phyloP scores from a whole-genome alignment of 2,113 vertebrate genomes.

The Talpa occidentalis region DNA sequence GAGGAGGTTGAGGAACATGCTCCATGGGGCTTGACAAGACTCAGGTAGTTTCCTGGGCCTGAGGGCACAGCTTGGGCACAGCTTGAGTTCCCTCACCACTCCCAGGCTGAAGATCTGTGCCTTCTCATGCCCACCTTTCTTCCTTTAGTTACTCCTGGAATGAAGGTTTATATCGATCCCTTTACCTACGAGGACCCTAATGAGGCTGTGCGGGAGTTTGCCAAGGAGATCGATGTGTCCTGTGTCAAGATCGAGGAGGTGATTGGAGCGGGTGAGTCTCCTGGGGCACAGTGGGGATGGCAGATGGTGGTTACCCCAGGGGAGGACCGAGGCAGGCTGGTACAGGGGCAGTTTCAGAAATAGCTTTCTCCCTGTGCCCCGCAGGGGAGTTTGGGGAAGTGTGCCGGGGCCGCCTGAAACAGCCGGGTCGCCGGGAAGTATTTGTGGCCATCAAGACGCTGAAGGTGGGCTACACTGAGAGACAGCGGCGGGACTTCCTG shows the following conservation, averaged over 20 bases:
- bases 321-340: background rate
- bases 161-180: slow-evolving; percentile 99
- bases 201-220: slow-evolving; percentile 97
- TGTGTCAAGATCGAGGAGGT: slow-evolving; percentile 99
- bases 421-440: slow-evolving; percentile 95
- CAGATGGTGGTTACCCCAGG: background rate
- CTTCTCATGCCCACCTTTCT: background rate
- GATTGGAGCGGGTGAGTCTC: slow-evolving; percentile 97
- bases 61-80: background rate
- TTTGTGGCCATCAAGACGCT: slow-evolving; percentile 99
- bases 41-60: background rate
- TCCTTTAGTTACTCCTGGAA: slow-evolving; percentile 94
- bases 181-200: slow-evolving; percentile 99
- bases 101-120: background rate
- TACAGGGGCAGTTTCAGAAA: background rate
- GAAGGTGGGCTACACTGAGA: slow-evolving; percentile 97
- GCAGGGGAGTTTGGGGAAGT: slow-evolving; percentile 99
- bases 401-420: slow-evolving; percentile 96
- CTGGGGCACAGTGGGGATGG: background rate
- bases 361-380: background rate
- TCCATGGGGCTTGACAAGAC: background rate
- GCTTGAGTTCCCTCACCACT: background rate
- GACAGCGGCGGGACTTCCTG: slow-evolving; percentile 97
- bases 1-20: background rate
- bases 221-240: slow-evolving; percentile 98